A percentile compares a stretch with the other conserved stretches of the same genome.
phyloP scores from a whole-genome alignment of 2,888 invertebrate species.

The Leucophenga montana region DNA sequence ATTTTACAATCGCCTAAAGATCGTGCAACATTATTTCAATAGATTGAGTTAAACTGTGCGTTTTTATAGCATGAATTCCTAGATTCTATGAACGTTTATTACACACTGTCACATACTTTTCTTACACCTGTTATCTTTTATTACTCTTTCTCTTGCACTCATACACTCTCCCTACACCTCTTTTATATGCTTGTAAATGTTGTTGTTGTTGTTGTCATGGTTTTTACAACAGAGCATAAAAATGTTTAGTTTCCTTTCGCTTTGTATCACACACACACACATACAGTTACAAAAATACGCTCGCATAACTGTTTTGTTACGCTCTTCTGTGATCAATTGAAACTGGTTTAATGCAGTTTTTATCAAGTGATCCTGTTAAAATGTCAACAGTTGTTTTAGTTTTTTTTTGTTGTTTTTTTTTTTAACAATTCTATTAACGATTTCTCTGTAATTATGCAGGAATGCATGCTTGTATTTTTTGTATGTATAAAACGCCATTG shows the following conservation, averaged over 20 bases:
- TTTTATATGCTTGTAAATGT: not conserved
- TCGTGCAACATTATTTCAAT: no score
- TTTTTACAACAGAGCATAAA: constrained; percentile 3
- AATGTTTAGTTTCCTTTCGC: not conserved
- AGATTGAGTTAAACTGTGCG: no score
- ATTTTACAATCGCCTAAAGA: no score
- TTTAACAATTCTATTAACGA: not conserved
- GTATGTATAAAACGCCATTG: not conserved
- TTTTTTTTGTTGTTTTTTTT: no score
- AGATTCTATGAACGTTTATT: no score
- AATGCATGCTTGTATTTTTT: constrained; percentile 15
- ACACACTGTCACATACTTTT: no score
- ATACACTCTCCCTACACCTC: not conserved
- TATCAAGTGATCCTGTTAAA: not conserved
- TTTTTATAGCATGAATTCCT: no score
- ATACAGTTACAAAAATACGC: constrained; percentile 14
- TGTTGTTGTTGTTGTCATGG: constrained; percentile 9
- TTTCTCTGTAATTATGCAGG: not conserved
- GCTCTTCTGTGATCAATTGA: not conserved
- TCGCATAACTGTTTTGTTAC: constrained; percentile 1
- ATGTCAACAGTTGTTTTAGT: no score
- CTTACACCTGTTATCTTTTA: no score
- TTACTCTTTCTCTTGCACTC: no score
- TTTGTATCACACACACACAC: constrained; percentile 20
- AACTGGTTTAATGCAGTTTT: constrained; percentile 7